Conservation (phyloP, 2,797 vertebrate species). For the Tapirus indicus region DNA sequence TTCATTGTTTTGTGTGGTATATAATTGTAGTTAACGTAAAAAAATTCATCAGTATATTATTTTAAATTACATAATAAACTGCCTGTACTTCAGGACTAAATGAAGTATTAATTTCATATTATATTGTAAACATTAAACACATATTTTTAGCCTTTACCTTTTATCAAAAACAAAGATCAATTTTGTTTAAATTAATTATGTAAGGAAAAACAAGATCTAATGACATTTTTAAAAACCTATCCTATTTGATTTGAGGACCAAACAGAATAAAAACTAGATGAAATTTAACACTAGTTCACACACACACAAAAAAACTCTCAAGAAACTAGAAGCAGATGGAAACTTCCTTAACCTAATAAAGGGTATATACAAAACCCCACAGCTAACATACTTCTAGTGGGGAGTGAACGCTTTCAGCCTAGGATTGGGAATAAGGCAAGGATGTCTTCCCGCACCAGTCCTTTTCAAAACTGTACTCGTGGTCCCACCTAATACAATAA, state of each 20-base stretch:
- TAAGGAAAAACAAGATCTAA: neutral
- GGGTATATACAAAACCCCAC: neutral
- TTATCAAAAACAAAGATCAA: conserved; percentile 18
- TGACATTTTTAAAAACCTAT: conserved; percentile 29
- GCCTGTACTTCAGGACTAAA: neutral
- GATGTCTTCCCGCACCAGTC: neutral
- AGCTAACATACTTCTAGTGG: neutral
- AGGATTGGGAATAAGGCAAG: neutral
- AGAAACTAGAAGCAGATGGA: neutral
- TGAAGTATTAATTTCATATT: neutral
- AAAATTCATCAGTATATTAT: neutral
- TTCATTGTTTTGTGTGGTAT: neutral
- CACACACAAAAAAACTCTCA: neutral
- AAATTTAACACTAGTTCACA: neutral
- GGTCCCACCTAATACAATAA: neutral
- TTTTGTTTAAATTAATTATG: conserved; percentile 28
- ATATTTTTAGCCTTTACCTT: conserved; percentile 2
- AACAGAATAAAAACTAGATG: neutral
- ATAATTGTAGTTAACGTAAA: neutral
- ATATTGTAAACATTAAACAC: neutral
- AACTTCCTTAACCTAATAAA: neutral
- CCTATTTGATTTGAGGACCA: conserved; percentile 5
- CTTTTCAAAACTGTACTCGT: neutral
- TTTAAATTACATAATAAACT: conserved; percentile 52
- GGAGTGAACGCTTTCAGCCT: neutral